phyloP scores from a whole-genome alignment of 2,113 vertebrate genomes.

The Prinia subflava region DNA sequence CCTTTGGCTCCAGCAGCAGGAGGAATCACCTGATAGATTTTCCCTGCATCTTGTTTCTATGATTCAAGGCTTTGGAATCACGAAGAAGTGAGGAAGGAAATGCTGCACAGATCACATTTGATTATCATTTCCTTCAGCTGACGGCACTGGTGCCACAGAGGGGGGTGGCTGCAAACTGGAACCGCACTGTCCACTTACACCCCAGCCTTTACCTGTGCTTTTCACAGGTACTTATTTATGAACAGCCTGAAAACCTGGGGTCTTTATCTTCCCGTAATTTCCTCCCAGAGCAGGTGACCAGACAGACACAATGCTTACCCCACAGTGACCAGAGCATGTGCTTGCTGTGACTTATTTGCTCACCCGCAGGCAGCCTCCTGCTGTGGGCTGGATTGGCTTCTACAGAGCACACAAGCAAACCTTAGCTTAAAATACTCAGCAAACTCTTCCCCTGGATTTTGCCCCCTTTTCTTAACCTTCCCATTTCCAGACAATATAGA shows the following conservation, averaged over 20 bases:
- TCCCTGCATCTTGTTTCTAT: neutral
- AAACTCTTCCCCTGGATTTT: neutral
- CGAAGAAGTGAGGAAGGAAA: neutral
- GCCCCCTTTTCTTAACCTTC: neutral
- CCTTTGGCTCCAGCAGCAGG: neutral
- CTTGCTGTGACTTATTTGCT: neutral
- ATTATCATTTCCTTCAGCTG: neutral
- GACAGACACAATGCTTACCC: neutral
- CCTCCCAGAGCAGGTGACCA: neutral
- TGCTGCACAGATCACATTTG: neutral
- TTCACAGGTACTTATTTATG: neutral
- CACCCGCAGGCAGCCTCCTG: neutral
- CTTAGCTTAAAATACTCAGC: neutral
- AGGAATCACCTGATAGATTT: neutral
- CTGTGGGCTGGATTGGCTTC: accelerated
- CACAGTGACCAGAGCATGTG: neutral
- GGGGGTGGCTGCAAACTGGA: neutral
- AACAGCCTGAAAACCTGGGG: neutral
- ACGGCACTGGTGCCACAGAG: neutral
- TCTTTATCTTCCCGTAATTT: neutral
- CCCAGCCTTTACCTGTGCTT: neutral
- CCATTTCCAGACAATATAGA: neutral
- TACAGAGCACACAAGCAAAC: accelerated
- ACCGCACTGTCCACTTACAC: accelerated
- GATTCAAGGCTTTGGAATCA: neutral